Evolutionary conservation across 2,113 vertebrate genomes (phyloP).

Genomic region (Alligator sinensis): DNA sequence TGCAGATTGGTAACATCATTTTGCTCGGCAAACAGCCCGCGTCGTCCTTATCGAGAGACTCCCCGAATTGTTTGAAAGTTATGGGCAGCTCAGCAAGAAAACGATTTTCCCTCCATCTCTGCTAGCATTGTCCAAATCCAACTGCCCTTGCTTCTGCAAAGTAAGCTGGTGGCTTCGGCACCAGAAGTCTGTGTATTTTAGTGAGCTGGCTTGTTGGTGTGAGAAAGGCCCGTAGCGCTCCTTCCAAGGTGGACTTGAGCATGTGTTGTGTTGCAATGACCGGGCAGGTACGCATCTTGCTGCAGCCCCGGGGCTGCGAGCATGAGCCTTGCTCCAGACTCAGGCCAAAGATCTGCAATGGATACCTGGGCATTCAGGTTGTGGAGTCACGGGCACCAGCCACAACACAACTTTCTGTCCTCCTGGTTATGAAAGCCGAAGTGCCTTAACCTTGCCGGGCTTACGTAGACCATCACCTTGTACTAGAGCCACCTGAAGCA

Average conservation of each 20-base stretch:
- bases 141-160: slow-evolving; percentile 40
- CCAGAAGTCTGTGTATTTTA: background rate
- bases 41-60: slow-evolving; percentile 53
- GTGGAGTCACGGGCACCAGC: too few species aligned
- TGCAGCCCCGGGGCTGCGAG: too few species aligned
- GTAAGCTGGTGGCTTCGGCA: background rate
- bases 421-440: too few species aligned
- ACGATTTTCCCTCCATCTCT: slow-evolving; percentile 53
- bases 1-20: slow-evolving; percentile 55
- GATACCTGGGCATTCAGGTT: too few species aligned
- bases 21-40: slow-evolving; percentile 56
- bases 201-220: background rate
- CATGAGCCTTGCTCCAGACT: too few species aligned
- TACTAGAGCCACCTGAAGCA: background rate
- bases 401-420: background rate
- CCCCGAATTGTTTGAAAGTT: slow-evolving; percentile 53
- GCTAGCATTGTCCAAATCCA: slow-evolving; percentile 27
- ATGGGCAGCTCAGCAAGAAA: slow-evolving; percentile 47
- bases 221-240: background rate
- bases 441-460: too few species aligned
- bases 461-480: too few species aligned
- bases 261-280: too few species aligned
- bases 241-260: background rate
- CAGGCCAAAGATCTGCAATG: too few species aligned
- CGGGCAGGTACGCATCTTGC: too few species aligned